Conservation (phyloP, 2,113 vertebrate genomes). For the Oreotrochilus melanogaster region DNA sequence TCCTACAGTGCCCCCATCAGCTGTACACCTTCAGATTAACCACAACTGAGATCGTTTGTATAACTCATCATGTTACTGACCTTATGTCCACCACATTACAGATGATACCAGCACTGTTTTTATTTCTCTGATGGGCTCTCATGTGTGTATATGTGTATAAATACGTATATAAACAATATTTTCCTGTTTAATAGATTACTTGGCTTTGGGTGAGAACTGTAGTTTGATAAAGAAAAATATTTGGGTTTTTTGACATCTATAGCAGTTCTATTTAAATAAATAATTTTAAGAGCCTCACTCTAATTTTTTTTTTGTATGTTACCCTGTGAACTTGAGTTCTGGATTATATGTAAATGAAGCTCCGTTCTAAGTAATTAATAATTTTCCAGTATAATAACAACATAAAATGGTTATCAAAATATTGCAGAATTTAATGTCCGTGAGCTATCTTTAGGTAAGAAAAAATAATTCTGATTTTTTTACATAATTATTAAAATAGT, state of each 20-base stretch:
- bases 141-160: background rate
- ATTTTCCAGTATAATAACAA: background rate
- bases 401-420: background rate
- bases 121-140: background rate
- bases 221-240: background rate
- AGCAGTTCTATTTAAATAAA: background rate
- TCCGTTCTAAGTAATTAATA: accelerated
- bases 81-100: background rate
- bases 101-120: background rate
- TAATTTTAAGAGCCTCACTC: no score
- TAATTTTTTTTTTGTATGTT: background rate
- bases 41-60: background rate
- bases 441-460: background rate
- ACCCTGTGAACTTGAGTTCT: background rate
- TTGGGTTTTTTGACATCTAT: background rate
- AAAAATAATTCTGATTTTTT: background rate
- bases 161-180: background rate
- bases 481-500: background rate
- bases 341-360: background rate
- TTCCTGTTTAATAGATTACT: background rate
- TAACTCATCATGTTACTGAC: background rate
- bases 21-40: accelerated
- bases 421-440: background rate
- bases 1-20: accelerated
- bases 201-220: background rate